Base-by-base conservation (phyloP, 2,113 vertebrate species). In the Gasterosteus aculeatus region DNA sequence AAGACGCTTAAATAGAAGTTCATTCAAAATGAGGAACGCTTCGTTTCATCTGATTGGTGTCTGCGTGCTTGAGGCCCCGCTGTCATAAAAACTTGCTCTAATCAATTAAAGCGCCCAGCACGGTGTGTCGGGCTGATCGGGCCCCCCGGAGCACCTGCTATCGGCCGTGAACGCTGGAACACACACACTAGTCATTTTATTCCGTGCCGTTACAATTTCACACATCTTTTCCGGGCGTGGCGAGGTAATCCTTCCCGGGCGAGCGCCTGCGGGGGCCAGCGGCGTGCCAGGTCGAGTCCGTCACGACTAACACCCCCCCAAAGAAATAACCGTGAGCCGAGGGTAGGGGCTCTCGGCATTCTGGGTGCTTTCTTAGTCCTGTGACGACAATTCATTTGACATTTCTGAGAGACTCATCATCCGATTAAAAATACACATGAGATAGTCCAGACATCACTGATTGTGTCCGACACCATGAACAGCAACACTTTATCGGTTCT, bases 161-260 rank as follows among this genome's bases (percentile, higher is more conserved):
- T 85, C 67, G 46, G 77, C 76, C 75, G n/a, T 70, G 85, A 87
- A 83, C 90, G 29, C 85, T 62, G 60, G 15, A 67, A 85, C 66
- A 66, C 74, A 76, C 51, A 77, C 19, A 65, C 75, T 84, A 86
- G 83, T 83, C 85, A 72, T 92, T 88, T 90, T 92, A 92, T 94
- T 92, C 92, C 89, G 87, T 91, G 89, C 83, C 77, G 72, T 88
- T 81, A 88, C 90, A 89, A 94, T 93, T 94, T 94, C 92, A 94
- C 93, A 92, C 88, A 70, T 91, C 87, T 93, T 93, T 93, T 91
- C 88, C 65, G 66, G 87, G 82, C 76, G 78, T 83, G 87, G 87
- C 75, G 80, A 79, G 86, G 77, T 93, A 94, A 93, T 92, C 92
- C 90, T 87, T 84, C 38, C 70, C 75, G 80, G 78, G 38, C 64